Evolutionary conservation across 1,140 invertebrate species (phyloP).

Genomic region (Eumeta japonica): DNA sequence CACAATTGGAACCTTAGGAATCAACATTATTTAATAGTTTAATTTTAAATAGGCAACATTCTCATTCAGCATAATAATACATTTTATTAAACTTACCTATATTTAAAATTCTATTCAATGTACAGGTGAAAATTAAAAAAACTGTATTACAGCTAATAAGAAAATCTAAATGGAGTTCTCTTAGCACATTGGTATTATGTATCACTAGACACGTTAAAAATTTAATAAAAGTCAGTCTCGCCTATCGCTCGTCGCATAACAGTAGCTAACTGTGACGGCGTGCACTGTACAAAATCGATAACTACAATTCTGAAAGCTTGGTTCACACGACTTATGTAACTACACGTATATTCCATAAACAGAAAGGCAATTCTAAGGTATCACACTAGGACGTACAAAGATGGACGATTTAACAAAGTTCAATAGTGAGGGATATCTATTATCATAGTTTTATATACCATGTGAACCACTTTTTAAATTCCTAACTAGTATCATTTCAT

Average conservation of each 20-base stretch:
- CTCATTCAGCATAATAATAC: constrained; percentile 23
- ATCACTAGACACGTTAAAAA: constrained; percentile 30
- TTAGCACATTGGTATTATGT: constrained; percentile 37
- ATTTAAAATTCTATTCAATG: constrained; percentile 19
- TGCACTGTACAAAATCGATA: neutral
- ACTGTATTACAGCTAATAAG: constrained; percentile 10
- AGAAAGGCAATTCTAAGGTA: constrained; percentile 23
- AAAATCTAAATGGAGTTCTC: constrained; percentile 24
- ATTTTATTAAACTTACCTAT: neutral
- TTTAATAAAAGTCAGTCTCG: constrained; percentile 54
- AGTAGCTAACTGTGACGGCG: neutral
- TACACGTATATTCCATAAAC: constrained; percentile 14
- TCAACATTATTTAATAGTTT: constrained; percentile 9
- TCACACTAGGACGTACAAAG: constrained; percentile 30
- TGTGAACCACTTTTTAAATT: constrained; percentile 14
- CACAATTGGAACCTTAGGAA: constrained; percentile 40
- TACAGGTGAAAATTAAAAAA: too few relatives aligned
- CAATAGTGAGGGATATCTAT: constrained; percentile 16
- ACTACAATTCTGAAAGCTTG: neutral
- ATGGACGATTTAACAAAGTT: constrained; percentile 33
- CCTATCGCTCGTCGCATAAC: neutral
- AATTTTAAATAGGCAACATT: constrained; percentile 16
- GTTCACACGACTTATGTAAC: too few relatives aligned
- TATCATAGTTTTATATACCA: constrained; percentile 10
- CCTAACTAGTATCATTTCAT: constrained; percentile 8